Evolutionary conservation across 2,888 invertebrate species (phyloP), one percentile per base, ranked within the genome.

Genomic region (Nipponacmea schrenckii): DNA sequence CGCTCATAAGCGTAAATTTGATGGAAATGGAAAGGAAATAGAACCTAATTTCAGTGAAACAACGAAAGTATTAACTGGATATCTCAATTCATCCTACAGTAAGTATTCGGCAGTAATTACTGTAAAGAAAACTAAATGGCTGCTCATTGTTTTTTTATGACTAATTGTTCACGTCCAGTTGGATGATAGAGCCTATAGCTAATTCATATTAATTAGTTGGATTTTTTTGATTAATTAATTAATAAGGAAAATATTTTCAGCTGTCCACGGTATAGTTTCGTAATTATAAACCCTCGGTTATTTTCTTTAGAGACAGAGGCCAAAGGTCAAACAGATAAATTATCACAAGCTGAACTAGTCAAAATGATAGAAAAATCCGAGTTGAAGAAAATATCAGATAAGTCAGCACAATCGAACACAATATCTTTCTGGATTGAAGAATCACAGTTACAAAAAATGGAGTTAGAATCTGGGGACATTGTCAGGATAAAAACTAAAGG

Each of bases 31-130:
- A 7, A 77, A 80, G 65, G 86, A 87, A 74, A 76, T 83, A 31
- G 86, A 85, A 68, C 86, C 86, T 44, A 86, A 87, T 70, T 87
- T 85, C 69, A 85, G 84, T 76, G 83, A 86, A 68, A 87, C 84
- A 7, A 80, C 79, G 68, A 86, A 85, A 78, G 81, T 87, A 7
- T 78, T 80, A 20, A 85, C 82, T 27, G 86, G 86, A 4, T 85
- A 78, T 69, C 78, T 87, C 15, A 83, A 86, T 69, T 85, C 85
- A 4, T 86, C 85, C 2, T 86, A 86, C 78, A 85, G 86, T 86
- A 74, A 79, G 85, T 80, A 24, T 63, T 44, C 17, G 14, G 0
- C 15, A 56, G 63, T 10, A 24, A 20, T 20, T 48, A 24, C n/a
- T n/a, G n/a, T n/a, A 39, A 39, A 39, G 10, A 39, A 68, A 24